Evolutionary conservation across 37 sponge, comb jelly and placozoan species (phyloP).

Genomic region (Axinella damicornis): DNA sequence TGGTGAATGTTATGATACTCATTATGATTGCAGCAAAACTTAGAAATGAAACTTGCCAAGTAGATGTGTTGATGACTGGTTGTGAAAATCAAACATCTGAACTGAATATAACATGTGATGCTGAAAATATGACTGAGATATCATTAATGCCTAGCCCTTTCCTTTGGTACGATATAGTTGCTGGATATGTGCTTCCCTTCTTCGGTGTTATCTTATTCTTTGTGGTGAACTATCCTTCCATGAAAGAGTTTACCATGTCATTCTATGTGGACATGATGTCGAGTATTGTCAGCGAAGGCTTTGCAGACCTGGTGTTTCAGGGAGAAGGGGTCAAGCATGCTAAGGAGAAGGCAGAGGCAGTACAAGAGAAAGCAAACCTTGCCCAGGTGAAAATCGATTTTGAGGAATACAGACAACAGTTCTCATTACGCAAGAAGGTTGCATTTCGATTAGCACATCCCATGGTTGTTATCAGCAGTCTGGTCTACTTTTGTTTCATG

Average conservation of each 20-base stretch:
- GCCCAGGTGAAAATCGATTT: background rate
- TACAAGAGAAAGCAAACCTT: background rate
- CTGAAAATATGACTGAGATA: background rate
- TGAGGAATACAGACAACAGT: background rate
- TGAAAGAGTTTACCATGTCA: conserved; percentile 13
- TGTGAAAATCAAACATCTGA: too few species aligned
- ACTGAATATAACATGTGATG: too few species aligned
- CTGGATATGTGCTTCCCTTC: conserved; percentile 17
- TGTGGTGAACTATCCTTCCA: conserved; percentile 30
- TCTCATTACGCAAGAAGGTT: background rate
- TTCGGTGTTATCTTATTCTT: conserved; percentile 10
- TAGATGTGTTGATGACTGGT: background rate
- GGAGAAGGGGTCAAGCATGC: background rate
- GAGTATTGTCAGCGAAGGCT: background rate
- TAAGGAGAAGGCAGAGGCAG: background rate
- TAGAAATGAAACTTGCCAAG: background rate
- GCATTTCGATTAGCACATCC: background rate
- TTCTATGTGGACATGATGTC: conserved; percentile 30
- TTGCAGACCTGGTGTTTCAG: conserved; percentile 5
- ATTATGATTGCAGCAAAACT: conserved; percentile 8
- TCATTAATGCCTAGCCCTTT: conserved; percentile 13
- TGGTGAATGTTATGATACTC: conserved; percentile 1
- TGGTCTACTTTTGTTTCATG: background rate
- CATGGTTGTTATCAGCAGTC: background rate
- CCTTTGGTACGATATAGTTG: conserved; percentile 10